Evolutionary conservation across 37 sponge, comb jelly and placozoan species (phyloP).

Genomic region (Oopsacas minuta): DNA sequence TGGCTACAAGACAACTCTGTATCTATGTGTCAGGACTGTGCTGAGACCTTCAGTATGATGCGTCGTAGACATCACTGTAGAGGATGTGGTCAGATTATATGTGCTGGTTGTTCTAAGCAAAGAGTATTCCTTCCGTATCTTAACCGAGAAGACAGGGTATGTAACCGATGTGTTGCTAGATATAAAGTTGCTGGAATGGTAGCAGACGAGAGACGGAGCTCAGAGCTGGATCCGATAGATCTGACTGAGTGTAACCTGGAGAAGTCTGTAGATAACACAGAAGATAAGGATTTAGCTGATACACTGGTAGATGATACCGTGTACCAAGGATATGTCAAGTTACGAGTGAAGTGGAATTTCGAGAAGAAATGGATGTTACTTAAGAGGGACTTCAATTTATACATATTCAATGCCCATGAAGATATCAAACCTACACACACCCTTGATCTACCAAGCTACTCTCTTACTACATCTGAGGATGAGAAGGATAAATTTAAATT

Average conservation of each 20-base stretch:
- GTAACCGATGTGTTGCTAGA: conserved; percentile 28
- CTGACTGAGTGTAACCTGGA: background rate
- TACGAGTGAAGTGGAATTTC: conserved; percentile 38
- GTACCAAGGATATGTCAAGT: conserved; percentile 4
- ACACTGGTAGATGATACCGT: conserved; percentile 4
- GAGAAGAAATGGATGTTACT: conserved; percentile 54
- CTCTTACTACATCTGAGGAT: background rate
- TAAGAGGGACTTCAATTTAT: conserved; percentile 53
- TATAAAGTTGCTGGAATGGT: background rate
- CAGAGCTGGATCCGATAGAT: background rate
- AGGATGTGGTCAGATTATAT: conserved; percentile 85
- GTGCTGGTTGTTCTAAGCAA: conserved; percentile 54
- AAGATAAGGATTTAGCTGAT: background rate
- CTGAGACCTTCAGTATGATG: conserved; percentile 53
- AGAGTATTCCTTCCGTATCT: conserved; percentile 53
- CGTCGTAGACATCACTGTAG: conserved; percentile 90
- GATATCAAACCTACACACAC: conserved; percentile 20
- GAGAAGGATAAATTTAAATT: conserved; percentile 8
- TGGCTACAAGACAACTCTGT: conserved; percentile 86
- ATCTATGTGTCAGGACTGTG: conserved; percentile 79
- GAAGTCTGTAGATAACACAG: background rate
- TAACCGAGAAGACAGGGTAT: conserved; percentile 49
- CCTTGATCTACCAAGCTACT: background rate
- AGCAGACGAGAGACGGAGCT: background rate
- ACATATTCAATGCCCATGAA: conserved; percentile 79